Percentiles rank a stretch among this genome's conserved stretches.
phyloP scores from a whole-genome alignment of 2,797 vertebrate species.

The Margarornis squamiger region DNA sequence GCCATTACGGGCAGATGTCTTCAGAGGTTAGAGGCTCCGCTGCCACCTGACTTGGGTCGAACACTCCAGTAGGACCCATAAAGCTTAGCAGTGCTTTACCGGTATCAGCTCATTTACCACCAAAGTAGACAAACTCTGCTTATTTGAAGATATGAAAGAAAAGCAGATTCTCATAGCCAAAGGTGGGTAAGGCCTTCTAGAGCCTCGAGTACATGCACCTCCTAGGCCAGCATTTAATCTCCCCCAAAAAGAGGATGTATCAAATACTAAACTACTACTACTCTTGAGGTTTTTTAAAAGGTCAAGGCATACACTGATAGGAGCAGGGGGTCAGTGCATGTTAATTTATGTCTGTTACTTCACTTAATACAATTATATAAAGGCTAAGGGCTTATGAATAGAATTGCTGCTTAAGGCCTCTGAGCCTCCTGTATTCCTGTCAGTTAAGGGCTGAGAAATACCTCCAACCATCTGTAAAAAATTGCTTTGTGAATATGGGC shows the following conservation, averaged over 20 bases:
- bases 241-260: not conserved
- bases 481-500: slow-evolving; percentile 1
- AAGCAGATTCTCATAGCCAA: not conserved
- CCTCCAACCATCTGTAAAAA: slow-evolving; percentile 56
- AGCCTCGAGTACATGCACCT: not conserved
- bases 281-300: slow-evolving; percentile 34
- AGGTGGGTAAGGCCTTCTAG: not conserved
- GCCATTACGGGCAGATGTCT: not conserved
- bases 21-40: not conserved
- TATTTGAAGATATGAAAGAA: not conserved
- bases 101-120: not conserved
- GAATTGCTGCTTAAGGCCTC: slow-evolving; percentile 57
- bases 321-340: not conserved
- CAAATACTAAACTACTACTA: not conserved
- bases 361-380: slow-evolving; percentile 52
- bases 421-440: slow-evolving; percentile 24
- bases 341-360: slow-evolving; percentile 45
- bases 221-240: not conserved
- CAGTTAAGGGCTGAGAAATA: slow-evolving; percentile 40
- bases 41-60: not conserved
- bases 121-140: not conserved
- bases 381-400: slow-evolving; percentile 53
- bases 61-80: not conserved
- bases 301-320: not conserved
- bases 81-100: not conserved